Conservation (phyloP, 2,888 invertebrate species). For the Chalcis sispes region DNA sequence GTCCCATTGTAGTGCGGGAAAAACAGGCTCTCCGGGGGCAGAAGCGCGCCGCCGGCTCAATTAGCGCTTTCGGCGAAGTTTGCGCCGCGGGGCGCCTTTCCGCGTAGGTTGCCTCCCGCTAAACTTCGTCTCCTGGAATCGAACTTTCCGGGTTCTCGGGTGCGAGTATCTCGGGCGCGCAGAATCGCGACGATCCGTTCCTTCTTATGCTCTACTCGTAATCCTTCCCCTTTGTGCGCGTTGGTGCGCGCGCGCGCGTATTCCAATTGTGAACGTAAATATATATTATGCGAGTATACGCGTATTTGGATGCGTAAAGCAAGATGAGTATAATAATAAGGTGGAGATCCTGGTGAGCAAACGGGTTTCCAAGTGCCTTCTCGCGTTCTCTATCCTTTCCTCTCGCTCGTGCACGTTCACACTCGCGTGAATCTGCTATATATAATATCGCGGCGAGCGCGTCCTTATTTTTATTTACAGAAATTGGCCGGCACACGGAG, state of each 20-base stretch:
- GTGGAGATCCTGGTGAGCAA: conserved; percentile 7
- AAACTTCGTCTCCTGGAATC: neutral
- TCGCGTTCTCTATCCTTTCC: conserved; percentile 21
- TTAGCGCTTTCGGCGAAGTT: conserved; percentile 41
- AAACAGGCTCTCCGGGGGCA: conserved; percentile 30
- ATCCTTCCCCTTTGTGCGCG: too few species aligned
- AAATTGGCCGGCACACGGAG: conserved; percentile 38
- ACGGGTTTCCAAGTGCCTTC: conserved; percentile 45
- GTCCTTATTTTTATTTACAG: conserved; percentile 54
- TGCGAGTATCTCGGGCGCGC: too few species aligned
- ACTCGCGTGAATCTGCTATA: conserved; percentile 21
- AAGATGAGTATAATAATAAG: neutral
- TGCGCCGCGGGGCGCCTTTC: conserved; percentile 17
- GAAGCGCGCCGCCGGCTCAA: conserved; percentile 27
- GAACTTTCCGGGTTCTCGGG: too few species aligned
- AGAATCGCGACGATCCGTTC: too few species aligned
- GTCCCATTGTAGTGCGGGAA: conserved; percentile 43
- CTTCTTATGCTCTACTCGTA: too few species aligned
- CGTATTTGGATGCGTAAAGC: neutral
- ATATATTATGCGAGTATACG: conserved; percentile 3
- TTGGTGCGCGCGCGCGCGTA: too few species aligned
- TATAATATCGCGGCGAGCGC: conserved; percentile 23
- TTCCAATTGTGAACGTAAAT: too few species aligned
- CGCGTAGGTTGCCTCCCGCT: conserved; percentile 11
- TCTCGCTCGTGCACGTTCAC: conserved; percentile 28